Conservation (phyloP, 2,888 invertebrate genomes). For the Micoletzkya japonica region DNA sequence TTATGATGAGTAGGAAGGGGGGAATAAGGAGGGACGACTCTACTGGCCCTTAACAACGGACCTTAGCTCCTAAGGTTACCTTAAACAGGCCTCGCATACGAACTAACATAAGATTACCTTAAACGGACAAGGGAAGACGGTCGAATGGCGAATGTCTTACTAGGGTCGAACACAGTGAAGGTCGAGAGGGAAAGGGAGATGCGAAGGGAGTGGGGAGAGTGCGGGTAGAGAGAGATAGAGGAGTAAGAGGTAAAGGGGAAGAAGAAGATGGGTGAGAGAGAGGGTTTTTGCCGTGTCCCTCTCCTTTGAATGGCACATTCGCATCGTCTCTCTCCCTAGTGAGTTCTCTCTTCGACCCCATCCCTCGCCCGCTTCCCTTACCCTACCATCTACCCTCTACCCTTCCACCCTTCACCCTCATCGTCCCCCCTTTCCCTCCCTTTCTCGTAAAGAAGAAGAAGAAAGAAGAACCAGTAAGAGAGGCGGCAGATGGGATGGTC, state of each 20-base stretch:
- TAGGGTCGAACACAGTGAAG: too few relatives aligned
- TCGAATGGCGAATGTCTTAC: too few relatives aligned
- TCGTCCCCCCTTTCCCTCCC: neutral
- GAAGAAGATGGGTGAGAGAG: neutral
- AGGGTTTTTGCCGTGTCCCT: neutral
- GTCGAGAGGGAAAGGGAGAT: neutral
- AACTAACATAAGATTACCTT: too few relatives aligned
- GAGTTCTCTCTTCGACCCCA: neutral
- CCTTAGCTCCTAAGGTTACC: too few relatives aligned
- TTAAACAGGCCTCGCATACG: too few relatives aligned
- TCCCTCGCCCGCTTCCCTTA: neutral
- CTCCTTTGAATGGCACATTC: neutral
- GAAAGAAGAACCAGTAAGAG: neutral
- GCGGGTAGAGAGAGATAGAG: neutral
- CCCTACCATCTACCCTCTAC: neutral
- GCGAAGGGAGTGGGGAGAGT: slow-evolving; percentile 2
- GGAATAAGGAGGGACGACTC: too few relatives aligned
- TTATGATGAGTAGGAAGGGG: too few relatives aligned
- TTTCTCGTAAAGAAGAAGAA: neutral
- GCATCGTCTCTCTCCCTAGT: slow-evolving; percentile 15
- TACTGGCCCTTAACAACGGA: too few relatives aligned
- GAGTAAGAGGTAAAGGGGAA: neutral
- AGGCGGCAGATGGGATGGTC: neutral
- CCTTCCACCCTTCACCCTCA: slow-evolving; percentile 6
- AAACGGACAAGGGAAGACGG: too few relatives aligned